Evolutionary conservation across 2,888 invertebrate genomes (phyloP), one percentile per base, ranked within the genome.

Genomic region (Drosophila flavopinicola): DNA sequence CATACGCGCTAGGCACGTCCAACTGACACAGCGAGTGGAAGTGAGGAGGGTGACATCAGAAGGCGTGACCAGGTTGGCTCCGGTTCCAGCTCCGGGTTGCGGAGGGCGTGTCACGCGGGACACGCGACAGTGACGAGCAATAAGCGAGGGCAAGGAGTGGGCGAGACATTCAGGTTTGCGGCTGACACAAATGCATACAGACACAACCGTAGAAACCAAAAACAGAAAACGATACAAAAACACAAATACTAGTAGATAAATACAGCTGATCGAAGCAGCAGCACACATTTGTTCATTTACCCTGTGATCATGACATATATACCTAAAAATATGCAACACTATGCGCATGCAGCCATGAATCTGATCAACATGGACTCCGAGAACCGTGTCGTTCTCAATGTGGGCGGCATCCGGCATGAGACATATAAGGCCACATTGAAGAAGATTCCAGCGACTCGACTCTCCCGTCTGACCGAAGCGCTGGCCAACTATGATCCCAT

Each of bases 401-500:
- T 99, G 84, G 98, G 99, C 39, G 99, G 99, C 47, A 98, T 99
- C 88, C 94, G 99, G 59, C 98, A 99, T 92, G 99, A 98, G 92
- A 97, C 97, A 61, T 97, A 97, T 92, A 97, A 97, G 92, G 97
- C 97, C 71, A 99, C 98, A 70, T 92, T 98, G 88, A 98, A 98
- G 93, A 99, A 99, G 93, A 99, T 98, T 90, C 98, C 98, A 30
- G 98, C 98, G 88, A 99, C 98, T 51, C 93, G 98, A 70, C 93
- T 99, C 77, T 98, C 98, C 47, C 93, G 98, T 72, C 94, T 98
- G 76, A 98, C 98, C 66, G 99, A 99, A 92, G 98, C 98, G 39
- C 93, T 99, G 88, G 99, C 98, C 90, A 99, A 99, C 93, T 99
- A 99, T 93, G 99, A 99, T 93, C 98, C 99, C 45, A 97, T 99